Evolutionary conservation across 2,113 vertebrate species (phyloP).

Genomic region (Amphilophus citrinellus): DNA sequence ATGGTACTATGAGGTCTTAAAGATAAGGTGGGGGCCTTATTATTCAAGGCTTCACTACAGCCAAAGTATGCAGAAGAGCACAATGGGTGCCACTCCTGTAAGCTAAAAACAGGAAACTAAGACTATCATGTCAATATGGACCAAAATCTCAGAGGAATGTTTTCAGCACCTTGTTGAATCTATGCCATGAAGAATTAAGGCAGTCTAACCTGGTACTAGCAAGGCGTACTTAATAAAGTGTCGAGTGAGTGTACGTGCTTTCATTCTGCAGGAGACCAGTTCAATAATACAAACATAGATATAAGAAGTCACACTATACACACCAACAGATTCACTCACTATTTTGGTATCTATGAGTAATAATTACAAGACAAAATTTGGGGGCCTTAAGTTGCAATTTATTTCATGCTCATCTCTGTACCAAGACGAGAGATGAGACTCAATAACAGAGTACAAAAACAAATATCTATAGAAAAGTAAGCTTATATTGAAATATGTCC

Average conservation of each 20-base stretch:
- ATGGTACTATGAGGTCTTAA: no score
- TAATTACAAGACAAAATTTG: constrained; percentile 21
- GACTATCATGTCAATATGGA: no score
- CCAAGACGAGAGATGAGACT: constrained; percentile 81
- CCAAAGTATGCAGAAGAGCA: not conserved
- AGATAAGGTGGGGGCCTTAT: no score
- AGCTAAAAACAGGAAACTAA: no score
- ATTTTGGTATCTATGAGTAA: not conserved
- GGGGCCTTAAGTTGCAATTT: constrained; percentile 79
- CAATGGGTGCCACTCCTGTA: no score
- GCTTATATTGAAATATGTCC: constrained; percentile 84
- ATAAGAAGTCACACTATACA: not conserved
- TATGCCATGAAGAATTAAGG: no score
- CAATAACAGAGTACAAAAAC: constrained; percentile 86
- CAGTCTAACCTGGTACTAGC: no score
- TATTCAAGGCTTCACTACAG: not conserved
- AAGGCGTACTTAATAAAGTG: no score
- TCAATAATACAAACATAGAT: not conserved
- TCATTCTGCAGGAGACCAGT: not conserved
- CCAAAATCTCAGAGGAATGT: no score
- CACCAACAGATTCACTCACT: not conserved
- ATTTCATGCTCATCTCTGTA: constrained; percentile 81
- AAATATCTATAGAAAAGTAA: constrained; percentile 88
- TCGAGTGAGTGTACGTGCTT: not conserved
- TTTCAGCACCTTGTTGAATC: no score